Evolutionary conservation across 2,797 vertebrate genomes (phyloP).

Genomic region (Furcifer pardalis): DNA sequence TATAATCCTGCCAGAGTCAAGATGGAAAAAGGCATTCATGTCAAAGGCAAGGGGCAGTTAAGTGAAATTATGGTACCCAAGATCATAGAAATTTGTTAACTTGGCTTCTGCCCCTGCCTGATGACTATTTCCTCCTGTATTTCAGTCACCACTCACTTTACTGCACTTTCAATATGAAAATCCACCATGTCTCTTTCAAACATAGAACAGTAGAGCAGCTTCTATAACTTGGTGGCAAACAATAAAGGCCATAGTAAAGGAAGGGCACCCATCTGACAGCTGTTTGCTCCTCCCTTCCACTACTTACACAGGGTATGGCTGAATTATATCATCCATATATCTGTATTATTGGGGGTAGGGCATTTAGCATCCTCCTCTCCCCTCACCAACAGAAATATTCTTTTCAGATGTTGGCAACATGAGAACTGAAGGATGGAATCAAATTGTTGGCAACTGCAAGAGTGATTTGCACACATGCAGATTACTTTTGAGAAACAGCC

Average conservation of each 20-base stretch:
- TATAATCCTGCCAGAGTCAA: not conserved
- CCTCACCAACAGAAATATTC: not conserved
- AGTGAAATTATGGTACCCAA: not conserved
- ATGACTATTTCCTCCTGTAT: not conserved
- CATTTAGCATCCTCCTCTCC: not conserved
- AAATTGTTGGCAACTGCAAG: not conserved
- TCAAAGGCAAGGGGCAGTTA: not conserved
- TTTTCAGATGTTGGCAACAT: not conserved
- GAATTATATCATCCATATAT: not conserved
- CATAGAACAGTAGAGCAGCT: not conserved
- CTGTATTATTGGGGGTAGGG: not conserved
- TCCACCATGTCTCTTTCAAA: not conserved
- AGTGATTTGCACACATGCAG: not conserved
- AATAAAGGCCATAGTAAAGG: not conserved
- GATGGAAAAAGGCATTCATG: not conserved
- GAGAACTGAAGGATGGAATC: not conserved
- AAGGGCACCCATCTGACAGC: not conserved
- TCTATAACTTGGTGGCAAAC: not conserved
- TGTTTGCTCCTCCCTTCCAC: not conserved
- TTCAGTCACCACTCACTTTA: not conserved
- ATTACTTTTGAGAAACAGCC: not conserved
- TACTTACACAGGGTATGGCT: not conserved
- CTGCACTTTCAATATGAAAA: too few species aligned
- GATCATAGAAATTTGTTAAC: not conserved
- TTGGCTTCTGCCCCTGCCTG: too few species aligned